Evolutionary conservation across 2,113 vertebrate species (phyloP).

Genomic region (Cynoglossus semilaevis): DNA sequence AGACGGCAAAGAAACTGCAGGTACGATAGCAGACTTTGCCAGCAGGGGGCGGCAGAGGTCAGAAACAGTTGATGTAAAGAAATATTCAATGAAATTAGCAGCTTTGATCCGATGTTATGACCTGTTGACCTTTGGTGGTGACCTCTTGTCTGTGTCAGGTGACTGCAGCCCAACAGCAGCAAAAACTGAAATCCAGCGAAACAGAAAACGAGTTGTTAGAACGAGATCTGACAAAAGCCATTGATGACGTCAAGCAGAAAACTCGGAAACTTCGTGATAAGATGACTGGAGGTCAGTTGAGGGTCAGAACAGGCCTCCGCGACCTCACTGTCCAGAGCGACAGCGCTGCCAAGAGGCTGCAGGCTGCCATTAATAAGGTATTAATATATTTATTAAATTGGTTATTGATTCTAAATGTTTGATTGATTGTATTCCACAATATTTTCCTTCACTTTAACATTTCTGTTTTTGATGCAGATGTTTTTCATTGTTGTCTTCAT

Average conservation of each 20-base stretch:
- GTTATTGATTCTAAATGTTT: no score
- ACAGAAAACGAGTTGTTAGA: neutral
- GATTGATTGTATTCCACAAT: no score
- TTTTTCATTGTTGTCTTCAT: no score
- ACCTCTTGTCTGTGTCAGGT: conserved; percentile 11
- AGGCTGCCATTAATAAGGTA: conserved; percentile 23
- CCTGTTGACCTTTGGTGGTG: no score
- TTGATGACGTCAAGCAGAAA: accelerated
- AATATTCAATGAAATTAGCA: neutral
- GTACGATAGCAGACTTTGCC: conserved; percentile 8
- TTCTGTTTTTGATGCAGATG: neutral
- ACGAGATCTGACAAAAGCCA: neutral
- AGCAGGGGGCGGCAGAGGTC: neutral
- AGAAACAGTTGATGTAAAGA: neutral
- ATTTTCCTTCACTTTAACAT: no score
- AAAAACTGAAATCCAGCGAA: accelerated
- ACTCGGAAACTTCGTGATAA: neutral
- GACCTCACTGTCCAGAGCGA: conserved; percentile 14
- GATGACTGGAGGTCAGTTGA: neutral
- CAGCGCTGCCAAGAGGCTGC: neutral
- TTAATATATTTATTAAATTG: no score
- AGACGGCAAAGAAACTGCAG: conserved; percentile 9
- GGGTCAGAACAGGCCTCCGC: neutral
- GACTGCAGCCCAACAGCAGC: accelerated
- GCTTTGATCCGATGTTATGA: neutral